These are phyloP conservation scores for Andrena chrysosceles DNA, from an alignment of 2,888 invertebrate genomes.

Conservation along the genomic window DNA sequence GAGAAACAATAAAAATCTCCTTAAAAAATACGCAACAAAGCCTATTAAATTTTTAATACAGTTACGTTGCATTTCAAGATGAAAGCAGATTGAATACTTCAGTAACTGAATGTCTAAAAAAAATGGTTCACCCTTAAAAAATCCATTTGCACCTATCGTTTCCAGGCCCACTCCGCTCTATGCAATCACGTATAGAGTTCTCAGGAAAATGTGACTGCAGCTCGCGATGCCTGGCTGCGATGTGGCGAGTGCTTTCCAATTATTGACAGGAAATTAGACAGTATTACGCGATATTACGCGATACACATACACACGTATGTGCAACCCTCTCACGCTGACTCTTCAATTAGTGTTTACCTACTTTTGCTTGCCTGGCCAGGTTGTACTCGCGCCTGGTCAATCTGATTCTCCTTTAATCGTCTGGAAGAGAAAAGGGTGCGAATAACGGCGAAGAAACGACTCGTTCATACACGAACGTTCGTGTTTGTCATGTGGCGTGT, in stretches of 20 bases:
- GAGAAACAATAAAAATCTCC: no score
- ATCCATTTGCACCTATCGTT: no score
- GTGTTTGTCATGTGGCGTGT: conserved; percentile 44
- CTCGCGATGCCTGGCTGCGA: not conserved
- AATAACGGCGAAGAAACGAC: conserved; percentile 28
- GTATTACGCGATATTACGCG: conserved; percentile 53
- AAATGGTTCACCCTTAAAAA: no score
- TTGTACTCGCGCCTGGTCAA: not conserved
- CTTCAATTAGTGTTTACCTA: conserved; percentile 3
- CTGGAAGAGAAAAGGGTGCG: conserved; percentile 12
- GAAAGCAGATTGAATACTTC: no score
- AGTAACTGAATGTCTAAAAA: no score
- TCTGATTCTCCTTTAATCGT: not conserved
- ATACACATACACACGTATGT: not conserved
- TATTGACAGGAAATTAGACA: conserved; percentile 74
- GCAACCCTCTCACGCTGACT: not conserved
- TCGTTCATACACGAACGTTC: conserved; percentile 20
- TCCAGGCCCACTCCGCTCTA: not conserved
- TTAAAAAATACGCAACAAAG: no score
- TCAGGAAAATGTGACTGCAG: not conserved
- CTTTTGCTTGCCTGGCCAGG: not conserved
- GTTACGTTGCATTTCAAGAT: no score
- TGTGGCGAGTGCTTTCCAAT: conserved; percentile 42
- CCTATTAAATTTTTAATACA: no score
- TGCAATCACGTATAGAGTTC: not conserved